A percentile compares a stretch with the other conserved stretches of the same genome.
These are phyloP conservation scores for Griposia aprilina DNA, from an alignment of 2,888 invertebrate species.

Conservation along the genomic window DNA sequence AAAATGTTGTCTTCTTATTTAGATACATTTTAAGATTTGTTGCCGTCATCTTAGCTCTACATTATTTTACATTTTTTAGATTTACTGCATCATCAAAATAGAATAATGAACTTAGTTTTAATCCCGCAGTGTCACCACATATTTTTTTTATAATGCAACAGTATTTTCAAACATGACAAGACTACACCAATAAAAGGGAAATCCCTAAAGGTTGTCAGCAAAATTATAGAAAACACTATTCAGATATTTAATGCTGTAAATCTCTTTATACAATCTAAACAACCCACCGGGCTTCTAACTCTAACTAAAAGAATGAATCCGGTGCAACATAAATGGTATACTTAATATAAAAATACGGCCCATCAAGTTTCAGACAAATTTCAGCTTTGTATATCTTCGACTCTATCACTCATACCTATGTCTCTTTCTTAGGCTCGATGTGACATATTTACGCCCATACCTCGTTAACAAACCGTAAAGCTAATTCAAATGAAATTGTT, in stretches of 20 bases:
- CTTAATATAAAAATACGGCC: too few relatives aligned
- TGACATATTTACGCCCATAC: slow-evolving; percentile 1
- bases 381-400: not conserved
- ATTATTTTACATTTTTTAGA: not conserved
- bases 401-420: not conserved
- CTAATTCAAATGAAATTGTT: slow-evolving; percentile 60
- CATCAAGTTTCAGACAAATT: too few relatives aligned
- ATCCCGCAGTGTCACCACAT: not conserved
- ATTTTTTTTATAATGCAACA: not conserved
- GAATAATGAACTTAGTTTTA: not conserved
- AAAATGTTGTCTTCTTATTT: not conserved
- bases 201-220: not conserved
- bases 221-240: not conserved
- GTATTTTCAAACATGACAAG: not conserved
- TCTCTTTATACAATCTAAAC: not conserved
- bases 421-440: not conserved
- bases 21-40: not conserved
- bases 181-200: not conserved
- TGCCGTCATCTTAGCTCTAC: not conserved
- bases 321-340: too few relatives aligned
- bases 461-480: slow-evolving; percentile 24
- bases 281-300: not conserved
- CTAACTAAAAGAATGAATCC: not conserved
- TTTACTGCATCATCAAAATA: too few relatives aligned
- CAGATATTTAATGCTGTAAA: not conserved